Evolutionary conservation across 1,140 invertebrate genomes (phyloP).

Genomic region (Steinernema feltiae): DNA sequence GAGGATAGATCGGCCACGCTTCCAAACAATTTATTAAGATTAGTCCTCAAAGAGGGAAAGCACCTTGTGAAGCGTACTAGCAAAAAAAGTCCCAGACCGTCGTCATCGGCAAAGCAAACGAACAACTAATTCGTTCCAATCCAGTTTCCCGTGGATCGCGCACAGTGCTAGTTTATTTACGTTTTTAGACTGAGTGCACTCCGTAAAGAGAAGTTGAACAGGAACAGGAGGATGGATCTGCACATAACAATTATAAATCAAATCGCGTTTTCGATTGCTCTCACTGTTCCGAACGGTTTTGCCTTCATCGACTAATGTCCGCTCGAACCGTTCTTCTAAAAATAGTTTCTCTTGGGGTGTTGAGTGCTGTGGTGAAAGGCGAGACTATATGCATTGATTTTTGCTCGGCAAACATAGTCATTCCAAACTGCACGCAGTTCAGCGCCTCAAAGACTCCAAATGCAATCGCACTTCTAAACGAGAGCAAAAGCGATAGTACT

Average conservation of each 20-base stretch:
- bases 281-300: no score
- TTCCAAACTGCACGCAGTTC: background rate
- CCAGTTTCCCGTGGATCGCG: background rate
- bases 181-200: background rate
- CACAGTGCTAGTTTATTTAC: background rate
- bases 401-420: background rate
- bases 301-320: no score
- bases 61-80: no score
- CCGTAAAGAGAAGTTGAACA: background rate
- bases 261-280: no score
- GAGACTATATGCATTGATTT: conserved; percentile 6
- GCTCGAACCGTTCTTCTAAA: no score
- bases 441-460: no score
- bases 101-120: background rate
- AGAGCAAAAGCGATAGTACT: no score
- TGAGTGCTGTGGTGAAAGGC: no score
- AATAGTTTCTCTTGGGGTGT: no score
- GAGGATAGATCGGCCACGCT: background rate
- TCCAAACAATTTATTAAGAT: no score
- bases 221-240: background rate
- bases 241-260: background rate
- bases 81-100: background rate
- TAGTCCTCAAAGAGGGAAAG: no score
- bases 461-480: no score
- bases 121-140: background rate